Evolutionary conservation across 2,113 vertebrate species (phyloP).

Genomic region (Hyperopisus bebe): DNA sequence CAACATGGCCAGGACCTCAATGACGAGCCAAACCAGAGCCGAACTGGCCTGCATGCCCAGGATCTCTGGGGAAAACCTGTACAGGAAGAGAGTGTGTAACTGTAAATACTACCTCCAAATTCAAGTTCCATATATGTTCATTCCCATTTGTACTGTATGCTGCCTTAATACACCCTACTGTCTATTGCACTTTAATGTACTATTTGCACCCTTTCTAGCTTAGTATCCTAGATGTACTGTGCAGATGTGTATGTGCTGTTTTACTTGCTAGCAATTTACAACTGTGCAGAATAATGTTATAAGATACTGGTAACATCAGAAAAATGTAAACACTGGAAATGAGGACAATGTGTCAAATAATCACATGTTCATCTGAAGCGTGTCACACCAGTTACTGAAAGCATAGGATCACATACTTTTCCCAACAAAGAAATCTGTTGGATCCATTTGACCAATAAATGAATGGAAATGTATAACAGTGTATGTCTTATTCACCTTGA

Average conservation of each 20-base stretch:
- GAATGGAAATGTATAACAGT: neutral
- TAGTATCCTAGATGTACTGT: too few species aligned
- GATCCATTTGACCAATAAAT: neutral
- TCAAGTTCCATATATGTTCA: neutral
- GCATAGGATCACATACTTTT: neutral
- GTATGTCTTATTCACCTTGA: neutral
- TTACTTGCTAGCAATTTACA: neutral
- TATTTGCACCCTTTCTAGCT: neutral
- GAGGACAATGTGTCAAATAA: neutral
- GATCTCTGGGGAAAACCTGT: constrained; percentile 81
- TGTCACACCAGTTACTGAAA: neutral
- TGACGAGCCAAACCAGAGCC: constrained; percentile 77
- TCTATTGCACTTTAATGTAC: too few species aligned
- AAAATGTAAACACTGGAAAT: neutral
- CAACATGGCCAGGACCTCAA: constrained; percentile 76
- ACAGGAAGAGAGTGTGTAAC: neutral
- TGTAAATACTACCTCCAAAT: neutral
- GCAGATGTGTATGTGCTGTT: neutral
- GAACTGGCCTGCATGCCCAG: constrained; percentile 88
- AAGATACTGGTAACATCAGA: neutral
- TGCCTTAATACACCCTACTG: too few species aligned
- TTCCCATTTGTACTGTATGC: too few species aligned
- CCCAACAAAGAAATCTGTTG: neutral
- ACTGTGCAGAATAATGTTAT: neutral
- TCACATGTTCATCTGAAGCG: neutral